Evolutionary conservation across 2,888 invertebrate species (phyloP).

Genomic region (Scrobipalpa costella): DNA sequence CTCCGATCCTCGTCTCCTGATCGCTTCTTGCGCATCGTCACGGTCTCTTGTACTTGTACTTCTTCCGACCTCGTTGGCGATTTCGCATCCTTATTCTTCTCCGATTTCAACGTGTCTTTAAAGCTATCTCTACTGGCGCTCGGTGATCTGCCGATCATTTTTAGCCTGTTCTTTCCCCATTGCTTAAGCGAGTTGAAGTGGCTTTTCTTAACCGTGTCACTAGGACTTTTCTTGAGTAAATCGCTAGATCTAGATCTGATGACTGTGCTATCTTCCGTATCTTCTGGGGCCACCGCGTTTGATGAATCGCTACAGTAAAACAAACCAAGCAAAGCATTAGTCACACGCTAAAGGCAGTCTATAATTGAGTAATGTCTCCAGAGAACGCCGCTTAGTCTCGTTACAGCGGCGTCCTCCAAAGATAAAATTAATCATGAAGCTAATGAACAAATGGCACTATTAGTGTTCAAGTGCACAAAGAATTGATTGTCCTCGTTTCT

Average conservation of each 20-base stretch:
- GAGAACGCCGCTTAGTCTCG: constrained; percentile 70
- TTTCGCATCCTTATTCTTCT: constrained; percentile 67
- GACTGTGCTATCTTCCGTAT: constrained; percentile 78
- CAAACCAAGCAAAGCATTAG: constrained; percentile 82
- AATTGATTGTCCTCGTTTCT: constrained; percentile 65
- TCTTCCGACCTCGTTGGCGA: constrained; percentile 75
- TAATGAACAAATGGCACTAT: constrained; percentile 77
- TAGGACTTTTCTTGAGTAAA: constrained; percentile 85
- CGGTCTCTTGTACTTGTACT: constrained; percentile 84
- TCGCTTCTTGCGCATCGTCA: constrained; percentile 83
- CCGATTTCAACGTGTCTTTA: constrained; percentile 64
- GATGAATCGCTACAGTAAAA: constrained; percentile 79
- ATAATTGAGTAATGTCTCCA: constrained; percentile 58
- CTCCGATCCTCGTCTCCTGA: constrained; percentile 83
- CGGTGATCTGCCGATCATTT: constrained; percentile 85
- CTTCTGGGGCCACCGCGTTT: constrained; percentile 78
- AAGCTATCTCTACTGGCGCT: constrained; percentile 79
- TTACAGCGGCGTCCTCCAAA: constrained; percentile 67
- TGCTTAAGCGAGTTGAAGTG: constrained; percentile 91
- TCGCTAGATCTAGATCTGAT: constrained; percentile 88
- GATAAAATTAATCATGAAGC: constrained; percentile 74
- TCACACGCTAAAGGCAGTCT: constrained; percentile 79
- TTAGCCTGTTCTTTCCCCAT: constrained; percentile 91
- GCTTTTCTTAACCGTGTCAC: constrained; percentile 81
- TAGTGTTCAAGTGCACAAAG: constrained; percentile 76